phyloP scores from a whole-genome alignment of 2,113 vertebrate species.

The Tychaedon coryphoeus region DNA sequence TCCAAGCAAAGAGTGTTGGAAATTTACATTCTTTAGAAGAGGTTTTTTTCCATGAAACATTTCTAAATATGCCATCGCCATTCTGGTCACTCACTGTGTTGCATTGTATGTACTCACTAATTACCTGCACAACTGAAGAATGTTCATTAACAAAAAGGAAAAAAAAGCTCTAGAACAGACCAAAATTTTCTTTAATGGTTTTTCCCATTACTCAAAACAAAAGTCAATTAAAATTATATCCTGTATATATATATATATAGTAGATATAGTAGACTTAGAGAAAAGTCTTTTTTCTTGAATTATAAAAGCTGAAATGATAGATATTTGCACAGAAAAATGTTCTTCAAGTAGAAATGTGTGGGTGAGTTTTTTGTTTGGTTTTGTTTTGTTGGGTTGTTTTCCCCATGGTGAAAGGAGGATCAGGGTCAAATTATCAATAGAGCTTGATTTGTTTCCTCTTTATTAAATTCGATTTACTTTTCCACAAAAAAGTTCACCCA shows the following conservation, averaged over 20 bases:
- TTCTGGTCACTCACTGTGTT: neutral
- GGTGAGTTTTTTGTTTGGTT: neutral
- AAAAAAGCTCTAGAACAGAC: neutral
- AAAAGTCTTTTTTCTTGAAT: neutral
- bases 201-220: neutral
- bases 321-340: neutral
- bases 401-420: neutral
- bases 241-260: neutral
- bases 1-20: neutral
- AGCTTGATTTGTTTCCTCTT: neutral
- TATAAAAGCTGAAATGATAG: neutral
- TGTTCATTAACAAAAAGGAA: neutral
- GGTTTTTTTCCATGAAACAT: slow-evolving; percentile 12
- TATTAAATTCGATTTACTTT: neutral
- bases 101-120: neutral
- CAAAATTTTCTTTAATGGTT: neutral
- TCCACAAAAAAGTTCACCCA: neutral
- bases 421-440: neutral
- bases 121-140: neutral
- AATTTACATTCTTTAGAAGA: neutral
- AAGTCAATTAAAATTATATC: neutral
- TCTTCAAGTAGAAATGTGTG: neutral
- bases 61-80: neutral
- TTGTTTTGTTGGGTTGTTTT: too few relatives aligned
- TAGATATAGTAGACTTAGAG: neutral